These are phyloP conservation scores for Toxotes lorentzi DNA, from an alignment of 2,797 vertebrate genomes.

Conservation along the genomic window DNA sequence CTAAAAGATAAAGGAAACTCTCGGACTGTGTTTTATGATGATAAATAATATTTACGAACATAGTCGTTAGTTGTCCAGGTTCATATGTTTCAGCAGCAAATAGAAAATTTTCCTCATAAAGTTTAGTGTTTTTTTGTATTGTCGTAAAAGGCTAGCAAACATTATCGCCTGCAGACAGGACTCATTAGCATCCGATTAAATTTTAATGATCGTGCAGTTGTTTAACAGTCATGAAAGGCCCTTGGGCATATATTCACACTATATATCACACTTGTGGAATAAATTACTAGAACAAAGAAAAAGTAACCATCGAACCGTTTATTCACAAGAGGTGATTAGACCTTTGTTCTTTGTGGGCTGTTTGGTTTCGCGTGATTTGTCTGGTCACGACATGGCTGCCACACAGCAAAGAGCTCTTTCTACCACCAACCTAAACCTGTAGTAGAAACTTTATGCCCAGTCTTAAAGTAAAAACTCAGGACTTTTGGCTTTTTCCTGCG, in stretches of 20 bases:
- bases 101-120: not conserved
- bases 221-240: conserved; percentile 10
- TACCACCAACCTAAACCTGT: too few relatives aligned
- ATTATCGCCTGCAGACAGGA: conserved; percentile 8
- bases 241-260: not conserved
- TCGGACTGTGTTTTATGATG: too few relatives aligned
- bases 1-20: too few relatives aligned
- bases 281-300: not conserved
- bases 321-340: not conserved
- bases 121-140: not conserved
- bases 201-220: conserved; percentile 12
- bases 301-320: not conserved
- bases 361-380: not conserved
- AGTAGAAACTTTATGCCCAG: too few relatives aligned
- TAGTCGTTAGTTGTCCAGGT: too few relatives aligned
- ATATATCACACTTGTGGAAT: not conserved
- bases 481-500: too few relatives aligned
- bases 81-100: not conserved
- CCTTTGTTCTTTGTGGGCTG: not conserved
- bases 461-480: too few relatives aligned
- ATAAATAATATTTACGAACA: too few relatives aligned
- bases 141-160: not conserved
- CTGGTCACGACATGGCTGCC: too few relatives aligned
- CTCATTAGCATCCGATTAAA: conserved; percentile 31
- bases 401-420: too few relatives aligned